These are phyloP conservation scores for Goniozus legneri DNA, from an alignment of 1,140 invertebrate species.

Conservation along the genomic window DNA sequence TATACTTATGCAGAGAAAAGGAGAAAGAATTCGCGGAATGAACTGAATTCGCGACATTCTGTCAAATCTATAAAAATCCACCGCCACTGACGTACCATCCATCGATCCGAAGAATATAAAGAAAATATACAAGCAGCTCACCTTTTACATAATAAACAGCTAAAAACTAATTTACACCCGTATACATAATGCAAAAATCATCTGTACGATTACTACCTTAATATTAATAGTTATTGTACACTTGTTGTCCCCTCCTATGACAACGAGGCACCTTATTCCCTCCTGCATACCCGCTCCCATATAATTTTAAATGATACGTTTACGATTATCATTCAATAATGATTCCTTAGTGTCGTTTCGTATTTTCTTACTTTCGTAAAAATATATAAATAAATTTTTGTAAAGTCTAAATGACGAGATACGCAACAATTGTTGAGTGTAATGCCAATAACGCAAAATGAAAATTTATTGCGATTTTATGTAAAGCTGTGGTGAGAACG, in stretches of 20 bases:
- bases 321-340: constrained; percentile 44
- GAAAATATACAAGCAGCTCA: constrained; percentile 44
- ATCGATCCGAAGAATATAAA: constrained; percentile 39
- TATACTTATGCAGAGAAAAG: constrained; percentile 41
- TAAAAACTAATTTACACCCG: constrained; percentile 50
- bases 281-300: constrained; percentile 17
- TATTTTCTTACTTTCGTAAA: constrained; percentile 57
- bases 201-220: constrained; percentile 52
- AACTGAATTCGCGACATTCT: constrained; percentile 37
- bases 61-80: constrained; percentile 38
- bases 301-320: constrained; percentile 43
- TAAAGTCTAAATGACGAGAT: constrained; percentile 40
- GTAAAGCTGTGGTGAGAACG: constrained; percentile 12
- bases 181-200: constrained; percentile 50
- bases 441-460: constrained; percentile 31
- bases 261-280: constrained; percentile 21
- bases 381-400: constrained; percentile 49
- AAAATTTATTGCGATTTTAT: neutral
- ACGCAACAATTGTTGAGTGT: constrained; percentile 33
- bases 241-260: constrained; percentile 35
- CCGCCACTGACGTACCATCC: constrained; percentile 42
- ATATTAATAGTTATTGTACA: constrained; percentile 53
- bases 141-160: constrained; percentile 50
- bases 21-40: constrained; percentile 25
- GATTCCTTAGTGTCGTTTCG: constrained; percentile 50